Percentiles rank a stretch among this genome's conserved stretches.
phyloP scores from a whole-genome alignment of 2,888 invertebrate genomes.

The Zootermopsis nevadensis region DNA sequence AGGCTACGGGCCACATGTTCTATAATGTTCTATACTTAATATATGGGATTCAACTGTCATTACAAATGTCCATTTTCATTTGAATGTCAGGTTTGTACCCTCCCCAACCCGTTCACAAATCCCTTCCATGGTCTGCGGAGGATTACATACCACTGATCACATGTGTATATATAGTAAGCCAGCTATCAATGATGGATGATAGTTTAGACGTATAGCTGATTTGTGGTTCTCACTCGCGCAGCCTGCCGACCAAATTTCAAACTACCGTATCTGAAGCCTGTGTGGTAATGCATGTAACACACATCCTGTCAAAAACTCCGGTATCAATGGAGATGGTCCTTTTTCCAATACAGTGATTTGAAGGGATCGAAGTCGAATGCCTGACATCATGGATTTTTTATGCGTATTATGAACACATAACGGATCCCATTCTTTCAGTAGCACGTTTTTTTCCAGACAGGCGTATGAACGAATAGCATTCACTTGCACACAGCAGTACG shows the following conservation, averaged over 20 bases:
- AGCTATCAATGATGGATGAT: conserved; percentile 5
- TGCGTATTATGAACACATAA: neutral
- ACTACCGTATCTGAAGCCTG: neutral
- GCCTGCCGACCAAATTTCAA: neutral
- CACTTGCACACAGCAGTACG: too few relatives aligned
- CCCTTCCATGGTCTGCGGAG: neutral
- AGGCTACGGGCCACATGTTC: neutral
- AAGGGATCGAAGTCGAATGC: neutral
- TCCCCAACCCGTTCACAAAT: neutral
- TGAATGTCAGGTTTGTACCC: conserved; percentile 11
- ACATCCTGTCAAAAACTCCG: neutral
- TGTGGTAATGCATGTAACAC: neutral
- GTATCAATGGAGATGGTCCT: neutral
- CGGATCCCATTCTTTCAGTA: too few relatives aligned
- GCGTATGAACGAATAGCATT: too few relatives aligned
- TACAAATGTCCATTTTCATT: conserved; percentile 45
- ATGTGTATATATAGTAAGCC: conserved; percentile 10
- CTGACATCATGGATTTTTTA: neutral
- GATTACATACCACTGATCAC: neutral
- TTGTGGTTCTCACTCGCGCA: neutral
- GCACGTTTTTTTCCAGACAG: too few relatives aligned
- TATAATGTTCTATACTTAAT: conserved; percentile 2
- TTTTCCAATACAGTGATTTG: conserved; percentile 2
- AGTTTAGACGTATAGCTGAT: conserved; percentile 4
- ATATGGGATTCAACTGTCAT: conserved; percentile 46